Evolutionary conservation across 2,797 vertebrate species (phyloP).

Genomic region (Arrhamphus sclerolepis): DNA sequence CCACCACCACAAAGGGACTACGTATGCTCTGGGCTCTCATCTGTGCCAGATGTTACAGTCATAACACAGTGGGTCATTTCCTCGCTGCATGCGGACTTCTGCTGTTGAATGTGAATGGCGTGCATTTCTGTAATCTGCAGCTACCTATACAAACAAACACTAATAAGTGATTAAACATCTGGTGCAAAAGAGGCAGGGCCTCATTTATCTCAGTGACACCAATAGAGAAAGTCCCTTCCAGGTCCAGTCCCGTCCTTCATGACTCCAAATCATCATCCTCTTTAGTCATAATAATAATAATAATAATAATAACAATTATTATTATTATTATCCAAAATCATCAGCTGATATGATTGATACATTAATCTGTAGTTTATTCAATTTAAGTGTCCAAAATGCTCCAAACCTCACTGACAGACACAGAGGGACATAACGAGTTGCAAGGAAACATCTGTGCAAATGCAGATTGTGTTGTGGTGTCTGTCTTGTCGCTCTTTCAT

Average conservation of each 20-base stretch:
- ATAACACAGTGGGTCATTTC: slow-evolving; percentile 62
- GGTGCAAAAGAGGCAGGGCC: slow-evolving; percentile 6
- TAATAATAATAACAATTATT: too few relatives aligned
- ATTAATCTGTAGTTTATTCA: background rate
- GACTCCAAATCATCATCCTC: background rate
- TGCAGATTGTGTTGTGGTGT: background rate
- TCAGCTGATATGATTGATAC: background rate
- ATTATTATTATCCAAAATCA: background rate
- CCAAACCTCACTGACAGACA: background rate
- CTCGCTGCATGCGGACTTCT: slow-evolving; percentile 44
- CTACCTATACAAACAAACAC: slow-evolving; percentile 37
- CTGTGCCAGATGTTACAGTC: slow-evolving; percentile 74
- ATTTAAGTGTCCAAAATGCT: slow-evolving; percentile 1
- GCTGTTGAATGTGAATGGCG: slow-evolving; percentile 18
- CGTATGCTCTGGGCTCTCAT: slow-evolving; percentile 51
- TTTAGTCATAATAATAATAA: too few relatives aligned
- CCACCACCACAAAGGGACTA: slow-evolving; percentile 20
- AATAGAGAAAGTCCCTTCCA: slow-evolving; percentile 11
- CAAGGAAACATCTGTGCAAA: slow-evolving; percentile 26
- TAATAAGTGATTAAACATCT: slow-evolving; percentile 53
- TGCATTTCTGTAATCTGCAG: slow-evolving; percentile 28
- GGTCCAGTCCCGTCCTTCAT: background rate
- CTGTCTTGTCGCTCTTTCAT: slow-evolving; percentile 13
- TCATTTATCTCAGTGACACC: background rate
- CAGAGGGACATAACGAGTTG: slow-evolving; percentile 4